Percentiles rank a stretch among this genome's conserved stretches.
phyloP scores from a whole-genome alignment of 1,140 invertebrate genomes.

The Trachelipus rathkii region DNA sequence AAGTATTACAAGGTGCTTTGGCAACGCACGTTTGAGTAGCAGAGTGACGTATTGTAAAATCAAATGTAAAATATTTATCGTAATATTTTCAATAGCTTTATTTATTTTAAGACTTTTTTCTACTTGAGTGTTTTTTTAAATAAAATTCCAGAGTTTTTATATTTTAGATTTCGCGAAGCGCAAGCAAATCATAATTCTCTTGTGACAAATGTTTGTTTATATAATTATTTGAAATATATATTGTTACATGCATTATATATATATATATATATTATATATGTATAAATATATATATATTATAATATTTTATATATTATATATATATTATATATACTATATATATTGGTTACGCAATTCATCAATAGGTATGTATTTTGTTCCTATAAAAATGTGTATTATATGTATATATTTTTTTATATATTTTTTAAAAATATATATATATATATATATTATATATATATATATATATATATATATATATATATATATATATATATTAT shows the following conservation, averaged over 20 bases:
- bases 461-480: constrained; percentile 4
- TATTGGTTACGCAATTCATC: not conserved
- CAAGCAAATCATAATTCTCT: not conserved
- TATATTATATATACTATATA: constrained; percentile 12
- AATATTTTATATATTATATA: constrained; percentile 6
- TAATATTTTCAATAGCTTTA: not conserved
- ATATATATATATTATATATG: constrained; percentile 12
- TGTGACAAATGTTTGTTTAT: not conserved
- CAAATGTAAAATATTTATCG: not conserved
- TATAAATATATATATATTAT: constrained; percentile 11
- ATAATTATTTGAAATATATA: not conserved
- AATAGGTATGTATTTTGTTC: no score
- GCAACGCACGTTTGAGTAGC: constrained; percentile 39
- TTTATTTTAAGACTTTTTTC: not conserved
- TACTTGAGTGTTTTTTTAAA: not conserved
- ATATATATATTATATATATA: not conserved
- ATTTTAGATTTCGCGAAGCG: not conserved
- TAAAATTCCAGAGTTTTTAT: not conserved
- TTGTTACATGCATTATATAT: not conserved
- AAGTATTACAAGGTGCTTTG: constrained; percentile 42
- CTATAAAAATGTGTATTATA: not conserved
- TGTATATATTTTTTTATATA: not conserved
- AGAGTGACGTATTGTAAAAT: not conserved
- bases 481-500: not conserved
- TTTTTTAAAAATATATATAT: not conserved